Percentiles rank a stretch among this genome's conserved stretches.
These are phyloP conservation scores for Micronycteris hirsuta DNA, from an alignment of 2,113 vertebrate genomes.

Conservation along the genomic window DNA sequence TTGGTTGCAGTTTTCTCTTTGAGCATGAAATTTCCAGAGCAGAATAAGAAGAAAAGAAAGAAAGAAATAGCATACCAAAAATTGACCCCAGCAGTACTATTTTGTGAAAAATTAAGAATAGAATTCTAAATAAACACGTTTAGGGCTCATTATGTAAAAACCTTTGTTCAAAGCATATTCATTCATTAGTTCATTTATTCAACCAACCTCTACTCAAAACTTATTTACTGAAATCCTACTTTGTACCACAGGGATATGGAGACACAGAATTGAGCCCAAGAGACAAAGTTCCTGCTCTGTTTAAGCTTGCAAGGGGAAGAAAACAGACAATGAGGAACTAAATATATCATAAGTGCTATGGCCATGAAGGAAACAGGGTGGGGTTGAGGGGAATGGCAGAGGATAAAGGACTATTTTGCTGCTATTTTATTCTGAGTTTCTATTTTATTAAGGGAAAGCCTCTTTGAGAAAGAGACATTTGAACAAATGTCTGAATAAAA, in stretches of 20 bases:
- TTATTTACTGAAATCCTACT: neutral
- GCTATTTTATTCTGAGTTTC: neutral
- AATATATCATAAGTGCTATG: neutral
- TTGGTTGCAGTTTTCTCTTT: neutral
- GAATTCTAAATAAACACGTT: constrained; percentile 47
- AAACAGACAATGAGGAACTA: neutral
- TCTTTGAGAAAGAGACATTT: neutral
- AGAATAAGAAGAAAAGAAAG: neutral
- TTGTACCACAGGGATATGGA: neutral
- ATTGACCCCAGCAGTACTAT: neutral
- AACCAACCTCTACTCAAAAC: neutral
- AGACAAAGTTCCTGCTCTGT: neutral
- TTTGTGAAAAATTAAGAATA: constrained; percentile 12
- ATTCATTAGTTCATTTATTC: neutral
- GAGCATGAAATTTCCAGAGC: neutral
- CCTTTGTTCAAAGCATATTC: neutral
- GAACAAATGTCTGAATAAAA: neutral
- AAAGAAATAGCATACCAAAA: neutral
- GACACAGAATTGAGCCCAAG: neutral
- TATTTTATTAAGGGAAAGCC: neutral
- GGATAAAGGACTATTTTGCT: neutral
- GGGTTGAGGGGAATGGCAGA: accelerated
- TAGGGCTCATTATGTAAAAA: neutral
- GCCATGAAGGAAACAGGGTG: neutral
- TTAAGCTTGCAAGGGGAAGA: neutral